A percentile compares a stretch with the other conserved stretches of the same genome.
Evolutionary conservation across 2,888 invertebrate genomes (phyloP).

Genomic region (Andrena bucephala): DNA sequence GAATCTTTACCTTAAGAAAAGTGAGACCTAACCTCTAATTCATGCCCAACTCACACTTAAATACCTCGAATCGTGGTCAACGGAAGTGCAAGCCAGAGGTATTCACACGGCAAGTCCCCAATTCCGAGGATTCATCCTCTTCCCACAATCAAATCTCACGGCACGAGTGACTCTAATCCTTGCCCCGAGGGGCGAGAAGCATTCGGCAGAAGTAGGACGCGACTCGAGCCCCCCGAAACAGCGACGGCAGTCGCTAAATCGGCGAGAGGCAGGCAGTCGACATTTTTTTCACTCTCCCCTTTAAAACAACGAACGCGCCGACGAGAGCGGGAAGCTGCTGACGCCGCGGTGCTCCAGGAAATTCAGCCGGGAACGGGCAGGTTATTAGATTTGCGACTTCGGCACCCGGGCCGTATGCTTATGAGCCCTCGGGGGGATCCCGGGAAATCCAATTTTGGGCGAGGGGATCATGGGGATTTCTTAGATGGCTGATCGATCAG

Average conservation of each 20-base stretch:
- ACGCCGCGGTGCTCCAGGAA: slow-evolving; percentile 17
- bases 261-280: not conserved
- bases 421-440: not conserved
- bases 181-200: no score
- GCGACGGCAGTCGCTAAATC: not conserved
- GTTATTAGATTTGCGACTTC: slow-evolving; percentile 53
- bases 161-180: no score
- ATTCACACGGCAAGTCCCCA: no score
- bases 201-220: not conserved
- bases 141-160: no score
- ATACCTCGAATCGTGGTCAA: no score
- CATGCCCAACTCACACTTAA: no score
- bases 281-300: not conserved
- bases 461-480: slow-evolving; percentile 19
- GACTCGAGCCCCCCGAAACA: not conserved
- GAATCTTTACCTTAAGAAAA: no score
- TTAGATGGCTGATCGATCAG: slow-evolving; percentile 24
- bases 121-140: no score
- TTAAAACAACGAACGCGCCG: not conserved
- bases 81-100: no score
- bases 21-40: no score
- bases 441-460: slow-evolving; percentile 39
- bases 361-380: slow-evolving; percentile 26
- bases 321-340: slow-evolving; percentile 20
- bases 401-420: not conserved